These are phyloP conservation scores for Phocoena sinus DNA, from an alignment of 2,113 vertebrate species.

Conservation along the genomic window DNA sequence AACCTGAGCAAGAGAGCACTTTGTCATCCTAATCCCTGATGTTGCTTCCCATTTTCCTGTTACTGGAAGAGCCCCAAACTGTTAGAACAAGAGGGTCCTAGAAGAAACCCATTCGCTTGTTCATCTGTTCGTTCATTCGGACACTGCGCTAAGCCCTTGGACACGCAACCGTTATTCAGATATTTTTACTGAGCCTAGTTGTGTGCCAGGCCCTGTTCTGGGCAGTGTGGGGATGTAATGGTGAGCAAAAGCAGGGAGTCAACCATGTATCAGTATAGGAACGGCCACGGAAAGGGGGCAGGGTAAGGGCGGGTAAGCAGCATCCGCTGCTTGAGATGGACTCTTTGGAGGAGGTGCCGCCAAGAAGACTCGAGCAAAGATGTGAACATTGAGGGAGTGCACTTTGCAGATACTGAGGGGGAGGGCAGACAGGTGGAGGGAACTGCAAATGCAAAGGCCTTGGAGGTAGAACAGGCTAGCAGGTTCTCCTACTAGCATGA, in stretches of 20 bases:
- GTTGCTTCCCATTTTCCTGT: background rate
- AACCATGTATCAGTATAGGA: accelerated
- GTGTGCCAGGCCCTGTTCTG: background rate
- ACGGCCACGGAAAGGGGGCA: accelerated
- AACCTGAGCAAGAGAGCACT: background rate
- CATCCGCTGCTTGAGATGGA: background rate
- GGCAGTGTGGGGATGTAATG: accelerated
- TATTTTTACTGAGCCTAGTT: background rate
- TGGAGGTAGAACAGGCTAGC: background rate
- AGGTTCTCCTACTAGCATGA: background rate
- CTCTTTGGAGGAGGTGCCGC: background rate
- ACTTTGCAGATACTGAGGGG: background rate
- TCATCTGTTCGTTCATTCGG: background rate
- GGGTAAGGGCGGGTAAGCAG: background rate
- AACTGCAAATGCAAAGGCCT: background rate
- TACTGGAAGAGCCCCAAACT: background rate
- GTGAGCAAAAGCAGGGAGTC: background rate
- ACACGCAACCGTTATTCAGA: too few relatives aligned
- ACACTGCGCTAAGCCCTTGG: background rate
- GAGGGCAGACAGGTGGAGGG: background rate
- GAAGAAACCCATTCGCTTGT: background rate
- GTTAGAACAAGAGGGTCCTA: background rate
- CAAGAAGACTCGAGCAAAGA: background rate
- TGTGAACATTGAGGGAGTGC: background rate
- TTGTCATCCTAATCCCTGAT: background rate